Evolutionary conservation across 2,888 invertebrate species (phyloP), one percentile per base, ranked within the genome.

Genomic region (Athalia cordata): DNA sequence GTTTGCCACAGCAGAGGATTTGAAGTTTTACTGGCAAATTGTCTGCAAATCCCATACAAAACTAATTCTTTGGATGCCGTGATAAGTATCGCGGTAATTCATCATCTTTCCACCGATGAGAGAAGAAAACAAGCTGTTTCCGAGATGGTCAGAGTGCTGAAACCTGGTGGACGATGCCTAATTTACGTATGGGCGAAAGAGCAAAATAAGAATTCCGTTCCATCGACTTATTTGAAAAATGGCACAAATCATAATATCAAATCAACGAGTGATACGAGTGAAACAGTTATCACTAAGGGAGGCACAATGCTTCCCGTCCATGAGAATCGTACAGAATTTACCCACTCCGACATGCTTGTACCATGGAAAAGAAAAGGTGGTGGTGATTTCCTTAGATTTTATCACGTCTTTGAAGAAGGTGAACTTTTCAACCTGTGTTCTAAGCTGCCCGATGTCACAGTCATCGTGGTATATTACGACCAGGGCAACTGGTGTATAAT

Each of bases 101-200:
- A 99, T 90, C 99, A 99, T 91, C 93, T 99, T 81, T 95, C 97
- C 11, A 98, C 95, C 29, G 90, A 92, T 93, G 93, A 94, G 74
- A 92, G 99, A 83, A 93, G 99, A 84, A 84, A 93, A 45, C 91
- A 93, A 86, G 96, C 98, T 0, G 87, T 99, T 11, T 86, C 90
- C 29, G 97, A 98, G 88, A 95, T 98, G 85, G 89, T 94, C 0
- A 92, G 97, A 11, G 90, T 97, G 0, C 91, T 99, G 5, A 91
- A 92, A n/a, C 87, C 91, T 0, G 94, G 93, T 0, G 99, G 99
- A 0, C 91, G 91, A 81, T 95, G 95, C 3, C 91, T 99, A 5
- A 94, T 99, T 79, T 98, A 99, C 82, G 99, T 99, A 0, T 99
- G 99, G 99, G 98, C 99, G 0, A 95, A 96, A 89, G 95, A 98